Percentiles rank a stretch among this genome's conserved stretches.
Evolutionary conservation across 2,888 invertebrate species (phyloP).

Genomic region (Pachliopta kotzebuea): DNA sequence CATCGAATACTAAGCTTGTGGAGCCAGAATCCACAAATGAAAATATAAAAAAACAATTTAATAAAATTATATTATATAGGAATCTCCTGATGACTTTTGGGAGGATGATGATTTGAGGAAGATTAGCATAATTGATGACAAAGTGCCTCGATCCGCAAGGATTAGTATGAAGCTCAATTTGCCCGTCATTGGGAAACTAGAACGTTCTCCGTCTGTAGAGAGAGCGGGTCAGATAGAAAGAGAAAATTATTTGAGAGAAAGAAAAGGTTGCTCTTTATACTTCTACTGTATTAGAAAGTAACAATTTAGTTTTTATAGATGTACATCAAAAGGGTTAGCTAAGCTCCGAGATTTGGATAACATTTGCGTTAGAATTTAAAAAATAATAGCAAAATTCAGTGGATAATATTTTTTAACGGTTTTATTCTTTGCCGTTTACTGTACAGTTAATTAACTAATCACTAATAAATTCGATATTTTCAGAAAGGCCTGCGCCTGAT

Average conservation of each 20-base stretch:
- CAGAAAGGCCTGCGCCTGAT: slow-evolving; percentile 51
- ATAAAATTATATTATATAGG: slow-evolving; percentile 34
- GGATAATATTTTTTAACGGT: neutral
- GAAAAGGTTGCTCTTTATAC: slow-evolving; percentile 49
- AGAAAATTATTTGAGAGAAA: slow-evolving; percentile 58
- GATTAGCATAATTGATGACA: slow-evolving; percentile 50
- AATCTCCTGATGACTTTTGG: slow-evolving; percentile 56
- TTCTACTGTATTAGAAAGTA: neutral
- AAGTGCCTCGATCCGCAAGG: slow-evolving; percentile 42
- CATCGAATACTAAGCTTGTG: too few species aligned
- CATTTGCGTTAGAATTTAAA: too few species aligned
- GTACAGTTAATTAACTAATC: neutral
- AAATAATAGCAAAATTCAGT: neutral
- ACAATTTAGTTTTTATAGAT: neutral
- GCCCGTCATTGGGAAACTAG: slow-evolving; percentile 52
- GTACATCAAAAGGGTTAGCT: neutral
- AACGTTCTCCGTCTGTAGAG: slow-evolving; percentile 60
- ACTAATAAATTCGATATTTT: slow-evolving; percentile 36
- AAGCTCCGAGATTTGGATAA: too few species aligned
- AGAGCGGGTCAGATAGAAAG: slow-evolving; percentile 58
- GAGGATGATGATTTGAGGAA: slow-evolving; percentile 43
- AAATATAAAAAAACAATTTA: neutral
- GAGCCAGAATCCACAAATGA: too few species aligned
- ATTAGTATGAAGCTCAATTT: slow-evolving; percentile 48
- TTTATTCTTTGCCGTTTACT: neutral